phyloP scores from a whole-genome alignment of 1,140 invertebrate genomes.

The Glomeris maerens region DNA sequence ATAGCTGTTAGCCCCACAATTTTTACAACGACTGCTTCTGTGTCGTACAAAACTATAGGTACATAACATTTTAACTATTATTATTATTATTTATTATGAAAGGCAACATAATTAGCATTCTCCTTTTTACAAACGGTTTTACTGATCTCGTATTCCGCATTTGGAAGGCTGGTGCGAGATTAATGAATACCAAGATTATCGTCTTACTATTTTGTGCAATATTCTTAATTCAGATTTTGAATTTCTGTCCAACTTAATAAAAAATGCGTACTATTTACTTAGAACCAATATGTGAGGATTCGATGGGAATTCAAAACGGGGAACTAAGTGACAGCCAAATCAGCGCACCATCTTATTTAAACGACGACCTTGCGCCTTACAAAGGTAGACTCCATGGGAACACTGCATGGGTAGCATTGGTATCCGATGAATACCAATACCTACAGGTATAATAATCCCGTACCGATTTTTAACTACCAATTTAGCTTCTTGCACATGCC shows the following conservation, averaged over 20 bases:
- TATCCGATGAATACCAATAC: slow-evolving; percentile 22
- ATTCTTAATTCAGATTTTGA: too few relatives aligned
- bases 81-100: too few relatives aligned
- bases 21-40: too few relatives aligned
- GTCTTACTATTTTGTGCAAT: too few relatives aligned
- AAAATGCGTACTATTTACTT: slow-evolving; percentile 1
- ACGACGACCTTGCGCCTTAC: slow-evolving; percentile 22
- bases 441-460: slow-evolving; percentile 15
- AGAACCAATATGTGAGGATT: slow-evolving; percentile 38
- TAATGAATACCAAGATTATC: too few relatives aligned
- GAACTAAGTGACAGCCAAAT: slow-evolving; percentile 42
- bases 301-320: slow-evolving; percentile 47
- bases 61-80: too few relatives aligned
- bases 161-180: too few relatives aligned
- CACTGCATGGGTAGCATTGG: slow-evolving; percentile 21
- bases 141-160: too few relatives aligned
- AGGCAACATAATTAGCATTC: too few relatives aligned
- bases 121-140: too few relatives aligned
- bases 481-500: slow-evolving; percentile 1
- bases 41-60: too few relatives aligned
- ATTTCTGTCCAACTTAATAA: background rate
- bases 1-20: too few relatives aligned
- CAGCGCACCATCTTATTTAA: slow-evolving; percentile 33
- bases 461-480: background rate
- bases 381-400: slow-evolving; percentile 18